Percentiles rank a stretch among this genome's conserved stretches.
These are phyloP conservation scores for Megaptera novaeangliae DNA, from an alignment of 2,113 vertebrate genomes.

Conservation along the genomic window DNA sequence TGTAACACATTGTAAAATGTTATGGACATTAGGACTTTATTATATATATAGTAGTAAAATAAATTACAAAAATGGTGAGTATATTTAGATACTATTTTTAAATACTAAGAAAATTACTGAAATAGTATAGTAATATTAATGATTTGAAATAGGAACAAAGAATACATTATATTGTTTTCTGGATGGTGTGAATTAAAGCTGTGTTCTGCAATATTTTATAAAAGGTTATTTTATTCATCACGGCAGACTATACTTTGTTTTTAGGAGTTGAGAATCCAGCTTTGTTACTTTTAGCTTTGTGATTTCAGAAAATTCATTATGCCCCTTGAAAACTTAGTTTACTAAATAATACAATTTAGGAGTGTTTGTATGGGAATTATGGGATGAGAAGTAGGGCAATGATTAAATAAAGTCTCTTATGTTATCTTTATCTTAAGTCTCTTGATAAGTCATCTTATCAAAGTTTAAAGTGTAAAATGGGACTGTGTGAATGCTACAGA, in stretches of 20 bases:
- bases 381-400: neutral
- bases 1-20: constrained; percentile 55
- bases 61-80: neutral
- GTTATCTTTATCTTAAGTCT: neutral
- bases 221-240: neutral
- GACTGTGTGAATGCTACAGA: neutral
- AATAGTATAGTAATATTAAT: neutral
- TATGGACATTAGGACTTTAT: constrained; percentile 44
- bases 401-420: neutral
- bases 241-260: neutral
- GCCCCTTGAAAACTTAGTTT: neutral
- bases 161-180: neutral
- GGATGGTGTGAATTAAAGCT: neutral
- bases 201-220: neutral
- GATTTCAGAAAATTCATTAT: neutral
- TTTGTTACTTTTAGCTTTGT: neutral
- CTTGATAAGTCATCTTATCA: neutral
- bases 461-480: neutral
- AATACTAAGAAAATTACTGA: constrained; percentile 24
- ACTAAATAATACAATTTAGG: neutral
- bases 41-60: neutral
- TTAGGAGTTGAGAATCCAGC: neutral
- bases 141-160: neutral
- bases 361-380: neutral
- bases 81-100: constrained; percentile 16